These are phyloP conservation scores for Siphonodentalium dalli DNA, from an alignment of 2,888 invertebrate genomes.

Conservation along the genomic window DNA sequence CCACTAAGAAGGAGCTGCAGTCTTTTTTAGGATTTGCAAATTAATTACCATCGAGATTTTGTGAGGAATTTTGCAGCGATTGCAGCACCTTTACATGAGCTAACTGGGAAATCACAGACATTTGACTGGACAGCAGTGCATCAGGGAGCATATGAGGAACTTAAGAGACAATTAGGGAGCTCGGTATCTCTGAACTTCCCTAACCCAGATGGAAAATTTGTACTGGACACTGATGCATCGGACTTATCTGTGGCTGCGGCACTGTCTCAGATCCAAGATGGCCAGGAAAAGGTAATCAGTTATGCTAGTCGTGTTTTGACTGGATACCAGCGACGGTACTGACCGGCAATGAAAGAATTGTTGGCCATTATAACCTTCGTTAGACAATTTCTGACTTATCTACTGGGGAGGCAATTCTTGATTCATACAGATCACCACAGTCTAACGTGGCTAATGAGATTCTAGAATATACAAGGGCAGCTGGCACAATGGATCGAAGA, in stretches of 20 bases:
- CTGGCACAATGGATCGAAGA: constrained; percentile 6
- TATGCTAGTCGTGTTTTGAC: constrained; percentile 9
- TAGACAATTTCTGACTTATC: constrained; percentile 1
- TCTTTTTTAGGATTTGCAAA: not conserved
- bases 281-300: constrained; percentile 3
- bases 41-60: not conserved
- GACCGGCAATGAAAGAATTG: not conserved
- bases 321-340: not conserved
- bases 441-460: constrained; percentile 3
- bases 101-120: too few relatives aligned
- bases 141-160: not conserved
- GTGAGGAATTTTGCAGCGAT: not conserved
- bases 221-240: constrained; percentile 9
- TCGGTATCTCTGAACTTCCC: not conserved
- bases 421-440: constrained; percentile 8
- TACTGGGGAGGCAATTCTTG: constrained; percentile 2
- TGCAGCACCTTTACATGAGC: not conserved
- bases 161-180: not conserved
- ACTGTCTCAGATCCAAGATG: constrained; percentile 10
- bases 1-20: not conserved
- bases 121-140: not conserved
- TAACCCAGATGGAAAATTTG: not conserved
- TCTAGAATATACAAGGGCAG: constrained; percentile 5
- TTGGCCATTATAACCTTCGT: constrained; percentile 2
- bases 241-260: constrained; percentile 3